Percentiles rank a stretch among this genome's conserved stretches.
phyloP scores from a whole-genome alignment of 2,888 invertebrate genomes.

The Hirudinaria manillensis region DNA sequence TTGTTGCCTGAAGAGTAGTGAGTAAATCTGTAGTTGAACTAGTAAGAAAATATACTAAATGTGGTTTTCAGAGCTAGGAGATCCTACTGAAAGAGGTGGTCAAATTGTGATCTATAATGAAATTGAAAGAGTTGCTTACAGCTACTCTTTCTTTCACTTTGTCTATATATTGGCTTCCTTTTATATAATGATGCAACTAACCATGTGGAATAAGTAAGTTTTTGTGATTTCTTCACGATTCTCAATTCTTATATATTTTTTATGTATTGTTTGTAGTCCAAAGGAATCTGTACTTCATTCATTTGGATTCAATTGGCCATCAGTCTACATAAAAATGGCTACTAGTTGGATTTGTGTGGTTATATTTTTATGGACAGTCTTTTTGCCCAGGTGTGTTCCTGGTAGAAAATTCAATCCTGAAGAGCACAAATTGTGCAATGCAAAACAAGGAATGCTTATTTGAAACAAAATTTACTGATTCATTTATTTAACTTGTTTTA shows the following conservation, averaged over 20 bases:
- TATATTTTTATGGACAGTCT: conserved; percentile 53
- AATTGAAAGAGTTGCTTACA: conserved; percentile 52
- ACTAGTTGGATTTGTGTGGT: conserved; percentile 56
- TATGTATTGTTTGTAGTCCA: conserved; percentile 46
- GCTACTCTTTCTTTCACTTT: conserved; percentile 56
- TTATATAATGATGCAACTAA: conserved; percentile 57
- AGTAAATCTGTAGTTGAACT: conserved; percentile 11
- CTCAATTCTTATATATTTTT: neutral
- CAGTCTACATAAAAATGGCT: conserved; percentile 57
- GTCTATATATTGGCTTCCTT: conserved; percentile 54
- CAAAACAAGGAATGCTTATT: conserved; percentile 6
- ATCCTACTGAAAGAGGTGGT: conserved; percentile 41
- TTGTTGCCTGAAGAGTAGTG: conserved; percentile 34
- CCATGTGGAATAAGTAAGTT: conserved; percentile 56
- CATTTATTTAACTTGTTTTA: too few species aligned
- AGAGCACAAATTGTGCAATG: conserved; percentile 28
- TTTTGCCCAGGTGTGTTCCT: conserved; percentile 48
- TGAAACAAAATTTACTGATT: neutral
- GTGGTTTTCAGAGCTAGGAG: conserved; percentile 3
- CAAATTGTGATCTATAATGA: conserved; percentile 53
- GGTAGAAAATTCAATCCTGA: conserved; percentile 42
- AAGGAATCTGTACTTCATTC: conserved; percentile 51
- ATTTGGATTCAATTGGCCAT: conserved; percentile 55
- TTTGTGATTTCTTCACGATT: conserved; percentile 1
- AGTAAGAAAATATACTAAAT: neutral